phyloP scores from a whole-genome alignment of 2,113 vertebrate species.

The Piprites chloris region DNA sequence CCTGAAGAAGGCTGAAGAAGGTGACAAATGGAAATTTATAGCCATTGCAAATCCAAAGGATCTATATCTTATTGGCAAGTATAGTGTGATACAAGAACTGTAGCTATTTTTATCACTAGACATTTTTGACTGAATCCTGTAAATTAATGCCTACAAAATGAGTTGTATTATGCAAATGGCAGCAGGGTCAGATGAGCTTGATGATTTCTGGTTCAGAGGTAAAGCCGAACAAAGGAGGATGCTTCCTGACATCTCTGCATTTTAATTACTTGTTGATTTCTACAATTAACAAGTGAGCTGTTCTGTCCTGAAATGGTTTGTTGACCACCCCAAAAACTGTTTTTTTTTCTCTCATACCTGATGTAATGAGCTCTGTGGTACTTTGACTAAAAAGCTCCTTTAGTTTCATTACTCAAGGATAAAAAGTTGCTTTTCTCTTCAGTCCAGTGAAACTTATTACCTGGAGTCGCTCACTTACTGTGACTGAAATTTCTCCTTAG shows the following conservation, averaged over 20 bases:
- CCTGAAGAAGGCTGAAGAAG: neutral
- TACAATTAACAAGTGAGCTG: neutral
- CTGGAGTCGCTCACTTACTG: neutral
- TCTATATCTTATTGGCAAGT: neutral
- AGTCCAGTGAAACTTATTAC: neutral
- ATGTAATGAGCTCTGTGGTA: neutral
- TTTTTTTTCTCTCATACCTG: neutral
- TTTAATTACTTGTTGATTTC: neutral
- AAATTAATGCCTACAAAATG: neutral
- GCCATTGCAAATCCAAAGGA: neutral
- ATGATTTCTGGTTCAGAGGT: neutral
- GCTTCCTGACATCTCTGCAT: neutral
- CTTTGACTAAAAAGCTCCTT: neutral
- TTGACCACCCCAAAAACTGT: neutral
- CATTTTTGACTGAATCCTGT: neutral
- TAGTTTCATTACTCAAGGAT: neutral
- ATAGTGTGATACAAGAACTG: neutral
- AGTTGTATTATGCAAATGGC: neutral
- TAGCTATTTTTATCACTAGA: neutral
- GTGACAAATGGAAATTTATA: neutral
- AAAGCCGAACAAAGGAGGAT: neutral
- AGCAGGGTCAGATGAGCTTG: neutral
- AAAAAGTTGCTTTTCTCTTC: conserved; percentile 7
- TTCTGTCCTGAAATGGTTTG: conserved; percentile 8
- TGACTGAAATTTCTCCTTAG: conserved; percentile 38